Conservation (phyloP, 2,888 invertebrate genomes). For the Steinernema scapterisci region DNA sequence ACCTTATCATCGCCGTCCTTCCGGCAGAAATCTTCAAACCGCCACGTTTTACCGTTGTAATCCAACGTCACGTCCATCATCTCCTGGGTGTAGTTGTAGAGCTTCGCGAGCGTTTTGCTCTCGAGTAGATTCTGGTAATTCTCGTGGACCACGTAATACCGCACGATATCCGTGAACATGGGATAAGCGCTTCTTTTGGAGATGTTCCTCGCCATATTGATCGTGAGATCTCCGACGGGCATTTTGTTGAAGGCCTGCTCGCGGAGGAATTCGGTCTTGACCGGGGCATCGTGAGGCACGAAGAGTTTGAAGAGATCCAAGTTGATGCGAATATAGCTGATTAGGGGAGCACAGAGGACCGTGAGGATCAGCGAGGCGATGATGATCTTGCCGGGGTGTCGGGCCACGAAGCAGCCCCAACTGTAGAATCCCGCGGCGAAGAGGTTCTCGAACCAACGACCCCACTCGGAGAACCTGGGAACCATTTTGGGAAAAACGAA, state of each 20-base stretch:
- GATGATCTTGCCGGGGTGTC: conserved; percentile 55
- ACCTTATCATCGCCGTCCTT: conserved; percentile 51
- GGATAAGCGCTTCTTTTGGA: conserved; percentile 36
- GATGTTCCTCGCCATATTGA: neutral
- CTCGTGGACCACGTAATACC: conserved; percentile 66
- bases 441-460: conserved; percentile 44
- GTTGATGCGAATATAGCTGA: conserved; percentile 61
- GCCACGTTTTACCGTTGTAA: conserved; percentile 52
- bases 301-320: conserved; percentile 65
- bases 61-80: conserved; percentile 58
- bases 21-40: conserved; percentile 62
- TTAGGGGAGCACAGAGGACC: conserved; percentile 54
- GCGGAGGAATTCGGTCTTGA: conserved; percentile 51
- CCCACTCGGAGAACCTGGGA: conserved; percentile 10
- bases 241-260: conserved; percentile 56
- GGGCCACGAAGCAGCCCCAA: conserved; percentile 63
- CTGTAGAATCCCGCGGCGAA: conserved; percentile 52
- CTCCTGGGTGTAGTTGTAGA: conserved; percentile 63
- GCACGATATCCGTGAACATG: conserved; percentile 60
- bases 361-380: conserved; percentile 48
- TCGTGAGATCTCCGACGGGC: conserved; percentile 49
- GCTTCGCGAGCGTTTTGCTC: conserved; percentile 54
- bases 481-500: conserved; percentile 5
- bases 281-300: conserved; percentile 65
- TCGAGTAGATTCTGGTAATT: conserved; percentile 62